phyloP scores from a whole-genome alignment of 30 jellyfish, hydroid and myxozoan species.

The Hydractinia symbiolongicarpus region DNA sequence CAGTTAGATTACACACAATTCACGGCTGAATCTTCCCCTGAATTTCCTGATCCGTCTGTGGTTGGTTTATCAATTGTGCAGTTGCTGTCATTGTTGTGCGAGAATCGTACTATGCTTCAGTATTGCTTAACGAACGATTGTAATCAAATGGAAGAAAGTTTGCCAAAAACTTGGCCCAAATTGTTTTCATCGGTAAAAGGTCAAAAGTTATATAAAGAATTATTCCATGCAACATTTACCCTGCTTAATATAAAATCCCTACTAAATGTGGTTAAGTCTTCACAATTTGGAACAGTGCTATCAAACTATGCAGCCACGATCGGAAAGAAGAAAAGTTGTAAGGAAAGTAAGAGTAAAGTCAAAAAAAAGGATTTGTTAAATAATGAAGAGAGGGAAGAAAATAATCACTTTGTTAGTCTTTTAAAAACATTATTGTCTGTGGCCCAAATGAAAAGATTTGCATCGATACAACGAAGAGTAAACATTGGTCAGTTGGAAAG shows the following conservation, averaged over 20 bases:
- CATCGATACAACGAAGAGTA: background rate
- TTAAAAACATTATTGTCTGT: background rate
- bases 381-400: background rate
- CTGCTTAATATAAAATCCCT: background rate
- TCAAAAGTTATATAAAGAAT: background rate
- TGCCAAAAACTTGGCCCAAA: too few relatives aligned
- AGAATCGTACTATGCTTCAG: background rate
- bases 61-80: background rate
- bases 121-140: too few relatives aligned
- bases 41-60: background rate
- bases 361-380: background rate
- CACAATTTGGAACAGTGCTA: background rate
- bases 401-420: conserved; percentile 1
- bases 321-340: background rate
- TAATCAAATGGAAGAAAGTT: too few relatives aligned
- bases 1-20: conserved; percentile 2
- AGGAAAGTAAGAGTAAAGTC: background rate
- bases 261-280: background rate
- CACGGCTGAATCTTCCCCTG: background rate
- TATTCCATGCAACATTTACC: background rate
- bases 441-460: conserved; percentile 1
- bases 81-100: background rate
- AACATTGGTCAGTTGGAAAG: conserved; percentile 7
- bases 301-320: background rate
- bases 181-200: too few relatives aligned